These are phyloP conservation scores for Oxycera nigricornis DNA, from an alignment of 2,888 invertebrate species.

Conservation along the genomic window DNA sequence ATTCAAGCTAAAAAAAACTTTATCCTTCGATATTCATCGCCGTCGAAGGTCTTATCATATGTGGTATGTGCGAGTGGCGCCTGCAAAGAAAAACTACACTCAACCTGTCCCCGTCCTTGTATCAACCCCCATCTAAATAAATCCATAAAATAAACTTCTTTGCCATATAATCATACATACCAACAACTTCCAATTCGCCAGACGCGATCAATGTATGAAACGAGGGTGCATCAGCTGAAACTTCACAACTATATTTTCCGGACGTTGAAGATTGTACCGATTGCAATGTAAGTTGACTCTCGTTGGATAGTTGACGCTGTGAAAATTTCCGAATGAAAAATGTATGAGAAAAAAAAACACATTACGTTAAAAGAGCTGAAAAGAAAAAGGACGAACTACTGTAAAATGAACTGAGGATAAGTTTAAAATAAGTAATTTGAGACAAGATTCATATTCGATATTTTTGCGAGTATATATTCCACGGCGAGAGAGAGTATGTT, in stretches of 20 bases:
- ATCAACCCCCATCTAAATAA: too few relatives aligned
- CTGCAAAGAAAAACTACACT: too few relatives aligned
- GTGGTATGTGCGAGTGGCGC: too few relatives aligned
- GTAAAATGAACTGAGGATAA: neutral
- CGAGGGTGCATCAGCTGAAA: constrained; percentile 62
- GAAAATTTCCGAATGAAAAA: too few relatives aligned
- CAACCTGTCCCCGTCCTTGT: too few relatives aligned
- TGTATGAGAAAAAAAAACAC: too few relatives aligned
- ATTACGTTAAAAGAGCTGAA: neutral
- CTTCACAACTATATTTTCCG: constrained; percentile 62
- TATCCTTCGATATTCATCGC: too few relatives aligned
- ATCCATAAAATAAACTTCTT: neutral
- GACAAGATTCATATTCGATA: neutral
- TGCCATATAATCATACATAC: constrained; percentile 52
- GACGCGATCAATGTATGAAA: constrained; percentile 62
- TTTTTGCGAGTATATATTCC: too few relatives aligned
- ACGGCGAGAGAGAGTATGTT: too few relatives aligned
- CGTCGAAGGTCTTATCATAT: too few relatives aligned
- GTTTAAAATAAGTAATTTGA: neutral
- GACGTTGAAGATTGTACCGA: constrained; percentile 57
- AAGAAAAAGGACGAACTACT: neutral
- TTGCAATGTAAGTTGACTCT: constrained; percentile 60
- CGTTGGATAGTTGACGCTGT: constrained; percentile 56
- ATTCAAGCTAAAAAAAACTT: too few relatives aligned
- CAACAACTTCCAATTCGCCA: constrained; percentile 61